A percentile compares a stretch with the other conserved stretches of the same genome.
Evolutionary conservation across 2,113 vertebrate species (phyloP).

Genomic region (Numida meleagris): DNA sequence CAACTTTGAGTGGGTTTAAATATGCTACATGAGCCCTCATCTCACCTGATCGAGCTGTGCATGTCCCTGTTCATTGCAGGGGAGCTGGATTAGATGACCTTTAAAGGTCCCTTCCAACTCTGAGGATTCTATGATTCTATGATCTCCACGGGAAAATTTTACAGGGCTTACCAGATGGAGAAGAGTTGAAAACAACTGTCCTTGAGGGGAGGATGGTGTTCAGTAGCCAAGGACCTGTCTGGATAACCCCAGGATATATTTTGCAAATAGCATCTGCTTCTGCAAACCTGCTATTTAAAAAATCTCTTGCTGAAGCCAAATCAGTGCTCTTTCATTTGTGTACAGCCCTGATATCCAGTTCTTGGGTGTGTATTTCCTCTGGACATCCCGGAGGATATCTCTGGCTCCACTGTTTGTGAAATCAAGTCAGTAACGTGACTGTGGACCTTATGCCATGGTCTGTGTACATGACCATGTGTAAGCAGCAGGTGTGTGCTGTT

Average conservation of each 20-base stretch:
- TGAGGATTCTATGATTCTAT: too few species aligned
- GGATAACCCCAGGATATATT: neutral
- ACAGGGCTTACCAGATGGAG: neutral
- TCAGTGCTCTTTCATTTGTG: conserved; percentile 38
- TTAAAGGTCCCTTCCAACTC: too few species aligned
- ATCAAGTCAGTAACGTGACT: neutral
- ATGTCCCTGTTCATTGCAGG: too few species aligned
- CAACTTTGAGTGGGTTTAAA: neutral
- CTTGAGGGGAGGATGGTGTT: neutral
- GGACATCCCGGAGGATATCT: conserved; percentile 59
- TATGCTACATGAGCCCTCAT: neutral
- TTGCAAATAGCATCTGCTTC: conserved; percentile 40
- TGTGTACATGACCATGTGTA: neutral
- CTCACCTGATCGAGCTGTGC: too few species aligned
- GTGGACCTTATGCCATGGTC: neutral
- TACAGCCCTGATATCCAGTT: conserved; percentile 37
- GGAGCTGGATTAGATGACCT: too few species aligned
- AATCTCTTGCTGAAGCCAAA: conserved; percentile 27
- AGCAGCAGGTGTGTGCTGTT: neutral
- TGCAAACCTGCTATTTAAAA: conserved; percentile 55
- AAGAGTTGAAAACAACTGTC: conserved; percentile 21
- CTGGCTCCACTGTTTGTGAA: conserved; percentile 33
- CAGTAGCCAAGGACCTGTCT: neutral
- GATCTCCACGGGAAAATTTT: neutral
- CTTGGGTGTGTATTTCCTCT: conserved; percentile 70